These are phyloP conservation scores for Clytia hemisphaerica DNA, from an alignment of 30 jellyfish, hydroid and myxozoan genomes.

Conservation along the genomic window DNA sequence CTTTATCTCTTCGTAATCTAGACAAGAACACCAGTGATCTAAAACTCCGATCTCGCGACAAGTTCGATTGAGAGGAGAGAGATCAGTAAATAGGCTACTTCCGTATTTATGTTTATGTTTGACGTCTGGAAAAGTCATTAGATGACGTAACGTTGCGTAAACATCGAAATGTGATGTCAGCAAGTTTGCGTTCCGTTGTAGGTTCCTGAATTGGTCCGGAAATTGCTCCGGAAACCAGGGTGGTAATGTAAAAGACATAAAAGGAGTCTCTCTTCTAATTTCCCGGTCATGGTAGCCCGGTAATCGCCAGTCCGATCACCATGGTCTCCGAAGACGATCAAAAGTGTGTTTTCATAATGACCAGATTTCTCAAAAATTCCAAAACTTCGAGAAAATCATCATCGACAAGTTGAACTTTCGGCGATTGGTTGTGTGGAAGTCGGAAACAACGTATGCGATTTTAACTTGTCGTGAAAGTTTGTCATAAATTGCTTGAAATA, in stretches of 20 bases:
- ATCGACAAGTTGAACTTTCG: slow-evolving; percentile 23
- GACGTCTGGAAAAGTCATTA: slow-evolving; percentile 22
- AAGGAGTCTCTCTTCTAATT: slow-evolving; percentile 62
- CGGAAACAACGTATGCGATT: too few relatives aligned
- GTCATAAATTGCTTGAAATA: too few relatives aligned
- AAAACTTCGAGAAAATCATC: slow-evolving; percentile 33
- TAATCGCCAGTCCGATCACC: slow-evolving; percentile 32
- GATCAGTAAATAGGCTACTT: slow-evolving; percentile 21
- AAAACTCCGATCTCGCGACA: slow-evolving; percentile 35
- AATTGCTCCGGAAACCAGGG: slow-evolving; percentile 8
- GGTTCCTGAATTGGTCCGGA: slow-evolving; percentile 14
- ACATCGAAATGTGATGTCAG: slow-evolving; percentile 54
- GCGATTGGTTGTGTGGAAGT: too few relatives aligned
- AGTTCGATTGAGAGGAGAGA: slow-evolving; percentile 21
- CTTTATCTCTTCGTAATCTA: too few relatives aligned
- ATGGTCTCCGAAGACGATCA: slow-evolving; percentile 55
- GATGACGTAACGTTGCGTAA: slow-evolving; percentile 34
- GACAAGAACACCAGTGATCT: too few relatives aligned
- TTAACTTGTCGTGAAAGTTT: too few relatives aligned
- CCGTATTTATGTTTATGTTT: slow-evolving; percentile 26
- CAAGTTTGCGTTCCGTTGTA: slow-evolving; percentile 16
- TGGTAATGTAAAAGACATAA: slow-evolving; percentile 43
- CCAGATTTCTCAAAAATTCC: slow-evolving; percentile 12
- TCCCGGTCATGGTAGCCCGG: slow-evolving; percentile 42
- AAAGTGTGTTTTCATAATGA: slow-evolving; percentile 31